A percentile compares a stretch with the other conserved stretches of the same genome.
Evolutionary conservation across 2,113 vertebrate species (phyloP).

Genomic region (Rhea pennata): DNA sequence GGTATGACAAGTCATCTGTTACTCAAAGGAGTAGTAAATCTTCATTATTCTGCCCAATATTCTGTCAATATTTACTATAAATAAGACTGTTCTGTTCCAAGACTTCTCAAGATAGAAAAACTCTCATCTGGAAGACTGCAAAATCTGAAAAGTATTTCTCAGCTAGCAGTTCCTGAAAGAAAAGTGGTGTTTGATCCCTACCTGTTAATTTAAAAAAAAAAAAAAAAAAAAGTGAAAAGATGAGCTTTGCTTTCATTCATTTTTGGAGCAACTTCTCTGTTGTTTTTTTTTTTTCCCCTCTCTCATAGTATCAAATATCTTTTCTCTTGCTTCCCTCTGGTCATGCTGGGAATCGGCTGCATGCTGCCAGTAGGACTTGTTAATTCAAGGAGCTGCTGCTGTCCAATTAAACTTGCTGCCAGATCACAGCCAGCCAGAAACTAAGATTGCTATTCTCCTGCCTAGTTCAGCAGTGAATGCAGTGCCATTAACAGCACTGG

Average conservation of each 20-base stretch:
- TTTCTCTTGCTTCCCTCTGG: background rate
- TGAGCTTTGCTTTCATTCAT: background rate
- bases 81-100: slow-evolving; percentile 35
- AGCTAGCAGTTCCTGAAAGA: background rate
- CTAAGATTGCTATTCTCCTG: background rate
- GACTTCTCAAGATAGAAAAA: slow-evolving; percentile 19
- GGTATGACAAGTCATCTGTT: background rate
- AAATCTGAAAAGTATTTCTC: background rate
- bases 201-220: background rate
- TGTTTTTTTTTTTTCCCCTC: background rate
- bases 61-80: slow-evolving; percentile 38
- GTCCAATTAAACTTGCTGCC: slow-evolving; percentile 35
- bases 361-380: background rate
- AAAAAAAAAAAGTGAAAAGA: background rate
- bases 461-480: slow-evolving; percentile 6
- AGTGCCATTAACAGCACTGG: background rate
- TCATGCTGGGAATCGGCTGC: background rate
- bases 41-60: background rate
- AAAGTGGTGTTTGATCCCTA: background rate
- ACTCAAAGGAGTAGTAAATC: background rate
- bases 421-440: background rate
- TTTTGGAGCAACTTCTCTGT: background rate
- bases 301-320: background rate
- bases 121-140: background rate
- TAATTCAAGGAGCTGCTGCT: slow-evolving; percentile 23